Percentiles rank a stretch among this genome's conserved stretches.
phyloP scores from a whole-genome alignment of 2,113 vertebrate genomes.

The Poeciliopsis turrubarensis region DNA sequence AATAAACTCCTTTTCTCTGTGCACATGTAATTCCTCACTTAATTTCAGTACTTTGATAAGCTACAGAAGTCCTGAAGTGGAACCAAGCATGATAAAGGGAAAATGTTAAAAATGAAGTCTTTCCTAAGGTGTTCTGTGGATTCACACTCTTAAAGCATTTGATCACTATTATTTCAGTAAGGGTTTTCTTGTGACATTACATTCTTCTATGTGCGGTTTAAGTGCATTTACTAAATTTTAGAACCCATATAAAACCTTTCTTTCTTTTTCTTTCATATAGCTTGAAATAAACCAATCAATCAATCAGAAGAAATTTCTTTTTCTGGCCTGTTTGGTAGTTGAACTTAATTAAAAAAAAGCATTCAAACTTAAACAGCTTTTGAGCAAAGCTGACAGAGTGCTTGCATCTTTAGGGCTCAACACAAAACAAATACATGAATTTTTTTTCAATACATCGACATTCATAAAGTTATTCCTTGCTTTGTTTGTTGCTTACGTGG shows the following conservation, averaged over 20 bases:
- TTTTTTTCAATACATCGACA: not conserved
- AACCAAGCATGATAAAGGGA: not conserved
- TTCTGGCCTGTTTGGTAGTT: not conserved
- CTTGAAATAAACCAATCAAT: no score
- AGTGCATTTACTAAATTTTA: no score
- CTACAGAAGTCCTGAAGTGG: not conserved
- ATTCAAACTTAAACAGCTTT: not conserved
- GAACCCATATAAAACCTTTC: no score
- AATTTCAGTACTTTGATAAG: not conserved
- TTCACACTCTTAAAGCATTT: not conserved
- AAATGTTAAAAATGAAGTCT: no score
- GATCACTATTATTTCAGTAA: no score
- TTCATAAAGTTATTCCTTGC: no score
- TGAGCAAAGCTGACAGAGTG: not conserved
- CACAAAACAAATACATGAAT: not conserved
- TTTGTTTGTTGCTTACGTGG: not conserved
- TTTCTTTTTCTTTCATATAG: no score
- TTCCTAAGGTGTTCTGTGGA: not conserved
- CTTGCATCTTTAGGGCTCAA: not conserved
- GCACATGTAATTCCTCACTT: not conserved
- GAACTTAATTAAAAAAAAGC: not conserved
- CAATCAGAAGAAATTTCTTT: no score
- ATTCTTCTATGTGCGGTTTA: no score
- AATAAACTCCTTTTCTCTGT: not conserved
- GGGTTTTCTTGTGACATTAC: no score